These are phyloP conservation scores for Sorex araneus DNA, from an alignment of 2,113 vertebrate species.

Conservation along the genomic window DNA sequence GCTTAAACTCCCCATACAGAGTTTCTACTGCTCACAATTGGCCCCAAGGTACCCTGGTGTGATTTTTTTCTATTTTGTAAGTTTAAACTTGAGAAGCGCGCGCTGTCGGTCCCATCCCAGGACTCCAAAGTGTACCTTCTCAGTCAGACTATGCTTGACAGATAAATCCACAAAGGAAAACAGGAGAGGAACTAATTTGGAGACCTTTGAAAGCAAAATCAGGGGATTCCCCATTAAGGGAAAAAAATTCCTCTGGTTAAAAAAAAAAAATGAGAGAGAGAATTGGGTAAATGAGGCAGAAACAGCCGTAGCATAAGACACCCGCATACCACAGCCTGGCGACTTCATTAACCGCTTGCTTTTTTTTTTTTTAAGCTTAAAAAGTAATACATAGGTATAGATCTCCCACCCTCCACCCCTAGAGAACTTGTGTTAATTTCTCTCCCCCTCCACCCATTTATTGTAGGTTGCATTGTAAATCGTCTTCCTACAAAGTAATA, in stretches of 20 bases:
- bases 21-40: conserved; percentile 14
- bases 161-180: conserved; percentile 49
- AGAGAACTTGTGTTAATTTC: conserved; percentile 38
- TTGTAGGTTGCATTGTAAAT: conserved; percentile 63
- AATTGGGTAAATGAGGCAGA: conserved; percentile 76
- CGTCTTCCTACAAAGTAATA: conserved; percentile 72
- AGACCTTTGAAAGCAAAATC: conserved; percentile 67
- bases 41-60: neutral
- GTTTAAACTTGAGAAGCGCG: neutral
- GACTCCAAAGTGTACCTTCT: neutral
- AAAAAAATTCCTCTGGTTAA: conserved; percentile 75
- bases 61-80: neutral
- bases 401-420: neutral
- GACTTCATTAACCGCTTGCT: conserved; percentile 60
- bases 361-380: conserved; percentile 10
- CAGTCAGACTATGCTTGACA: neutral
- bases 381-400: conserved; percentile 45
- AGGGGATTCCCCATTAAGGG: conserved; percentile 69
- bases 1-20: neutral
- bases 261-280: conserved; percentile 62
- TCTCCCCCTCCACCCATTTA: conserved; percentile 37
- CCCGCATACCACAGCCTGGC: neutral
- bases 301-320: conserved; percentile 43
- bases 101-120: neutral
- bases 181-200: conserved; percentile 54